Conservation (phyloP, 2,113 vertebrate genomes). For the Equus quagga region DNA sequence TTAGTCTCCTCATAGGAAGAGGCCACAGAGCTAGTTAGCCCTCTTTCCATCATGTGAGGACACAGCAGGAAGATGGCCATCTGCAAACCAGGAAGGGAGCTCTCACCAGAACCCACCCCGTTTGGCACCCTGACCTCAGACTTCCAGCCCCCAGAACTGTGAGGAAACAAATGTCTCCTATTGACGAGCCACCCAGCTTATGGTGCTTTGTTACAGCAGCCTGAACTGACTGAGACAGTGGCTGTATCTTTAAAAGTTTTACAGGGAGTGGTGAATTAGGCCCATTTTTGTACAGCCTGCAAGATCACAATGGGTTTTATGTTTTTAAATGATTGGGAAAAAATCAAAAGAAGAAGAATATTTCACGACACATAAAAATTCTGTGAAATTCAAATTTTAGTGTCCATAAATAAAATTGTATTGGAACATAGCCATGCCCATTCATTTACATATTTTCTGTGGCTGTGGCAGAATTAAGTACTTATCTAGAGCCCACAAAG, state of each 20-base stretch:
- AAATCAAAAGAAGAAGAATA: neutral
- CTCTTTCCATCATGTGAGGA: neutral
- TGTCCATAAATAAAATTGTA: neutral
- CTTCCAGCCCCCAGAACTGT: too few species aligned
- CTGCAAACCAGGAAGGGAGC: too few species aligned
- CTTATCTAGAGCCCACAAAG: too few species aligned
- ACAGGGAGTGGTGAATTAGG: rapidly evolving
- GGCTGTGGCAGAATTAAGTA: neutral
- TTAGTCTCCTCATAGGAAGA: neutral
- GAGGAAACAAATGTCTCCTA: neutral
- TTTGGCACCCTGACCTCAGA: neutral
- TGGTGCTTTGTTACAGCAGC: too few species aligned
- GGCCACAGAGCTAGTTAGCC: too few species aligned
- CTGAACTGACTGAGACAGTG: neutral
- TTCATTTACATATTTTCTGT: neutral
- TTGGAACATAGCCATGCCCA: neutral
- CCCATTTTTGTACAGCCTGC: neutral
- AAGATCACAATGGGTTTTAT: neutral
- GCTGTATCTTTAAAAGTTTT: neutral
- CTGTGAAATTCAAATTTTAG: neutral
- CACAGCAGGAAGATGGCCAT: neutral
- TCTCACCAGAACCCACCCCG: neutral
- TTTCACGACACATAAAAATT: neutral
- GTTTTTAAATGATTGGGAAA: neutral
- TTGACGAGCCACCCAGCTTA: neutral